Percentiles rank a stretch among this genome's conserved stretches.
phyloP scores from a whole-genome alignment of 2,797 vertebrate species.

The Nothura maculosa region DNA sequence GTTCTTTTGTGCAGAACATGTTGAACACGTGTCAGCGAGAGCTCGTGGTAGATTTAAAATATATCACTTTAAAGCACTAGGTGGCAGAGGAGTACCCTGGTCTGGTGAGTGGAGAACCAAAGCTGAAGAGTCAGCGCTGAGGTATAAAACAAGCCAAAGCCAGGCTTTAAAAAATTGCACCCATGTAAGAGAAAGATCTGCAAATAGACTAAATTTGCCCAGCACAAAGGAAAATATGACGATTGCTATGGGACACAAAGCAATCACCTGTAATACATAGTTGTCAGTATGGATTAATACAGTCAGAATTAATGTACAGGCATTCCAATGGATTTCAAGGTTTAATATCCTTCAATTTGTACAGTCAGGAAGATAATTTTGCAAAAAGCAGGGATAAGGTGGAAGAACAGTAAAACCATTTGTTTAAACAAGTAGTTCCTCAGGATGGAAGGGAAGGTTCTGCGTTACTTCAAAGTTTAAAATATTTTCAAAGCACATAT shows the following conservation, averaged over 20 bases:
- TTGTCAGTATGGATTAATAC: not conserved
- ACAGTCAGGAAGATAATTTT: not conserved
- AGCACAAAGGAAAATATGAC: not conserved
- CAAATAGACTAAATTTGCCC: not conserved
- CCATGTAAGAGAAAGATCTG: not conserved
- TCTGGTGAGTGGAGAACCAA: not conserved
- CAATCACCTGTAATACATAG: not conserved
- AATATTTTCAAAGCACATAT: not conserved
- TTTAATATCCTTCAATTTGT: not conserved
- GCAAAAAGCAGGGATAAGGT: not conserved
- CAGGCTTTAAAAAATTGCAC: not conserved
- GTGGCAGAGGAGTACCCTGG: slow-evolving; percentile 8
- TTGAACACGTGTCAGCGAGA: not conserved
- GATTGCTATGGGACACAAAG: not conserved
- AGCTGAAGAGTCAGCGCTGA: not conserved
- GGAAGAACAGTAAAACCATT: not conserved
- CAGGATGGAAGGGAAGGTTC: not conserved
- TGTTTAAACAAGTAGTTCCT: not conserved
- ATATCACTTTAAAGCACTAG: not conserved
- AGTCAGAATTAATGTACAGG: fast-evolving
- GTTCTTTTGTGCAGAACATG: no score
- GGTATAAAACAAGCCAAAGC: not conserved
- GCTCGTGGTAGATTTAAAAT: not conserved
- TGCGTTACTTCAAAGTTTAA: not conserved
- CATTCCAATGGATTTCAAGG: not conserved